These are phyloP conservation scores for Entelurus aequoreus DNA, from an alignment of 2,113 vertebrate species.

Conservation along the genomic window DNA sequence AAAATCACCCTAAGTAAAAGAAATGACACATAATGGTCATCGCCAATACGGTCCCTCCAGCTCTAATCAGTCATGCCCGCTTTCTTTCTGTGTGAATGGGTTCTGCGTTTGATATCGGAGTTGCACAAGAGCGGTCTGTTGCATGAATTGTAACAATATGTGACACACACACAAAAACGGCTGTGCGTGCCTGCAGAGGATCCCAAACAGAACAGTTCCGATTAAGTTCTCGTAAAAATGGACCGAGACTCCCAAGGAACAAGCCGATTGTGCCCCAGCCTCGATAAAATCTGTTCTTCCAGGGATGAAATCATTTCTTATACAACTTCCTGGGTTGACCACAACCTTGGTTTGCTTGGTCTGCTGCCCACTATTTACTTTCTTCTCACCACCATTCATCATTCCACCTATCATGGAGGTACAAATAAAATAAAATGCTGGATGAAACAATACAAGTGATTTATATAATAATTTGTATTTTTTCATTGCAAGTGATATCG, in stretches of 20 bases:
- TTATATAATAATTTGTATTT: too few species aligned
- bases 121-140: conserved; percentile 22
- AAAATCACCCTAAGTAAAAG: background rate
- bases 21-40: conserved; percentile 24
- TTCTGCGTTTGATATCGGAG: background rate
- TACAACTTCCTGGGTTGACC: too few species aligned
- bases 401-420: background rate
- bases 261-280: too few species aligned
- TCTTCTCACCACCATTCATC: too few species aligned
- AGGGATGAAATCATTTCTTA: too few species aligned
- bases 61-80: conserved; percentile 39
- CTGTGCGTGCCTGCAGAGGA: too few species aligned
- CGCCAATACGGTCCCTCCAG: conserved; percentile 29
- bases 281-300: too few species aligned
- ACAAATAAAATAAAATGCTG: background rate
- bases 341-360: too few species aligned
- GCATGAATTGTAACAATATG: conserved; percentile 25
- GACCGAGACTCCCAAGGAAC: too few species aligned
- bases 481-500: background rate
- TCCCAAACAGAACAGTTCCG: too few species aligned
- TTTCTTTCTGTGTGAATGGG: conserved; percentile 22
- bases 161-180: background rate
- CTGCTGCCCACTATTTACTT: too few species aligned
- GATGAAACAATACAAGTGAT: background rate
- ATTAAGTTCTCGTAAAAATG: too few species aligned